These are phyloP conservation scores for Anthopleura sola DNA, from an alignment of 64 coral and sea anemone genomes.

Conservation along the genomic window DNA sequence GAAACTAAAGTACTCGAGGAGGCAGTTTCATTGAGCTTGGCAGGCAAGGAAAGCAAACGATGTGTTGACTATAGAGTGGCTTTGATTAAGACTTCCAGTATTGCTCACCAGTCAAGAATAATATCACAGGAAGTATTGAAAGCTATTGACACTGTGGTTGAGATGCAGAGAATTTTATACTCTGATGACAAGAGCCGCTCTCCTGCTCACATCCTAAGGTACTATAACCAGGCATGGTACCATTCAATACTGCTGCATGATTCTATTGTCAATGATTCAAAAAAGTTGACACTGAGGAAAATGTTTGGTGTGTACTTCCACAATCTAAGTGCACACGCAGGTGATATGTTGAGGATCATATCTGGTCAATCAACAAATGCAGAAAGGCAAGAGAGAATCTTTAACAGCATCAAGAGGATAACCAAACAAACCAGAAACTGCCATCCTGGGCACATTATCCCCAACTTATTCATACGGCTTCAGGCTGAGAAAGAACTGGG, in stretches of 20 bases:
- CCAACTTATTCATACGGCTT: constrained; percentile 15
- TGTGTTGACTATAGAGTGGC: constrained; percentile 29
- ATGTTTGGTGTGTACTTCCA: constrained; percentile 33
- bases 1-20: constrained; percentile 17
- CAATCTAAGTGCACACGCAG: constrained; percentile 13
- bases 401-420: constrained; percentile 26
- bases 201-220: constrained; percentile 5
- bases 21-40: background rate
- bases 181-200: background rate
- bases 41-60: constrained; percentile 43
- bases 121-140: background rate
- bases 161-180: constrained; percentile 51
- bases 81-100: background rate
- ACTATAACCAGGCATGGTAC: constrained; percentile 35
- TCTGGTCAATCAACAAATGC: constrained; percentile 22
- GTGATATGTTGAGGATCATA: constrained; percentile 3
- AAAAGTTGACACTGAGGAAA: constrained; percentile 18
- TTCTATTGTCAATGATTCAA: background rate
- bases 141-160: constrained; percentile 25
- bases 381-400: constrained; percentile 22
- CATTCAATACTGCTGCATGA: constrained; percentile 21
- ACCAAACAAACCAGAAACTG: constrained; percentile 17
- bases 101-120: constrained; percentile 8
- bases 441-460: constrained; percentile 33
- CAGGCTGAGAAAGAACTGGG: constrained; percentile 30